These are phyloP conservation scores for Phengaris arion DNA, from an alignment of 2,888 invertebrate genomes.

Conservation along the genomic window DNA sequence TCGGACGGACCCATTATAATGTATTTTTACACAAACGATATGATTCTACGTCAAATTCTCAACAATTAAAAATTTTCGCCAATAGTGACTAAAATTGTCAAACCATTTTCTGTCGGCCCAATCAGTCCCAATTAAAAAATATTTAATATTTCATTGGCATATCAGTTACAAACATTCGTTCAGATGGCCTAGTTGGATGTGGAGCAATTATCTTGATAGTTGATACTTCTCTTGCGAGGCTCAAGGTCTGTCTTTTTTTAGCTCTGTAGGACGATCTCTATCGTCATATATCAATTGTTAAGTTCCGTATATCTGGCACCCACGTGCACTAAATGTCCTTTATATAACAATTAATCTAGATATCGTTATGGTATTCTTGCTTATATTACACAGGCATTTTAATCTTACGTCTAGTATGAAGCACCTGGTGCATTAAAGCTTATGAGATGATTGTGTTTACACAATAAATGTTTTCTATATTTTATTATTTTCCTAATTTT, in stretches of 20 bases:
- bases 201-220: conserved; percentile 10
- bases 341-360: not conserved
- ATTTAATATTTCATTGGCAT: not conserved
- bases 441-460: no score
- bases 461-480: no score
- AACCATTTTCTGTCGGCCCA: not conserved
- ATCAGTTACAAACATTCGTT: not conserved
- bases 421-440: no score
- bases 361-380: not conserved
- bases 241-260: conserved; percentile 9
- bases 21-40: no score
- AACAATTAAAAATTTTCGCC: no score
- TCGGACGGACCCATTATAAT: no score
- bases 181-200: not conserved
- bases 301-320: not conserved
- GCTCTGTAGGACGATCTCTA: not conserved
- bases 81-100: not conserved
- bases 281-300: not conserved
- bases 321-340: not conserved
- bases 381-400: not conserved
- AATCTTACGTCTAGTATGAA: not conserved
- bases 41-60: no score
- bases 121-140: not conserved
- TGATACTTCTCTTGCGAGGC: not conserved
- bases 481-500: no score